A percentile compares a stretch with the other conserved stretches of the same genome.
These are phyloP conservation scores for Aptenodytes forsteri DNA, from an alignment of 2,113 vertebrate species.

Conservation along the genomic window DNA sequence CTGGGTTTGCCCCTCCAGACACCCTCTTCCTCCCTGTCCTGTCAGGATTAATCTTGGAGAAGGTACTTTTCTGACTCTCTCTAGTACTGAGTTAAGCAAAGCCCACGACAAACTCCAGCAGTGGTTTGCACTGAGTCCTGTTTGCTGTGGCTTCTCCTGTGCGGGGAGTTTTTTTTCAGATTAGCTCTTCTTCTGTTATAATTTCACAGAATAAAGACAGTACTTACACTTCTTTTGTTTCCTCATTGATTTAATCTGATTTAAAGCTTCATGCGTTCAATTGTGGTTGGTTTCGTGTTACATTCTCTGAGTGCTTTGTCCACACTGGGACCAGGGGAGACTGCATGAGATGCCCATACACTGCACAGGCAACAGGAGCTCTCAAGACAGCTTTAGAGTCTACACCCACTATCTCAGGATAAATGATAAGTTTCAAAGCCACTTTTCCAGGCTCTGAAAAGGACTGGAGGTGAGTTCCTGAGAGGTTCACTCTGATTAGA, in stretches of 20 bases:
- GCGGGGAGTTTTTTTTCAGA: not conserved
- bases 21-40: not conserved
- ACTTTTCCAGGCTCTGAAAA: not conserved
- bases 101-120: not conserved
- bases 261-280: not conserved
- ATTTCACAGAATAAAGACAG: constrained; percentile 30
- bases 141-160: not conserved
- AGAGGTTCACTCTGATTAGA: not conserved
- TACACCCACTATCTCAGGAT: not conserved
- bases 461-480: not conserved
- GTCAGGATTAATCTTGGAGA: not conserved
- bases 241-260: not conserved
- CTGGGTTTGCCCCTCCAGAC: not conserved
- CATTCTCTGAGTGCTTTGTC: not conserved
- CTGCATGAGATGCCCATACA: not conserved
- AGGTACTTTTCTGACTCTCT: constrained; percentile 5
- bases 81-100: not conserved
- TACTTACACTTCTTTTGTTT: not conserved
- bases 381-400: not conserved
- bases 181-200: not conserved
- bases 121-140: not conserved
- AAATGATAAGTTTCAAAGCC: not conserved
- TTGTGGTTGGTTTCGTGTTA: not conserved
- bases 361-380: not conserved
- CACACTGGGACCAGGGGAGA: not conserved